Evolutionary conservation across 2,797 vertebrate species (phyloP), one percentile per base, ranked within the genome.

Genomic region (Cyclopterus lumpus): DNA sequence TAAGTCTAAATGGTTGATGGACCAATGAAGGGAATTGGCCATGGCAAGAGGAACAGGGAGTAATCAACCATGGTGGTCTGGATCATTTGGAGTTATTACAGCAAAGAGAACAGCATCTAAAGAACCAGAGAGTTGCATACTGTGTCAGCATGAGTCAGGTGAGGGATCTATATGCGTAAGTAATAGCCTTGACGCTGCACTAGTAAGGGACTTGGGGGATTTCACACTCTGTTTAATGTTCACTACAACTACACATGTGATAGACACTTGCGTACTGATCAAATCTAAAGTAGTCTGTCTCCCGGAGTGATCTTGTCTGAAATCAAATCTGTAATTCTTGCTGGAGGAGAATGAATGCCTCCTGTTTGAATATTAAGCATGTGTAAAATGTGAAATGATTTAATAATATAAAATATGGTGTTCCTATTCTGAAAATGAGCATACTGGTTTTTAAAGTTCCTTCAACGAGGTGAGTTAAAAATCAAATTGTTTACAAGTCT

Each of bases 1-100:
- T 76, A 60, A 72, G 65, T 84, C 73, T 71, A 79, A 77, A 78
- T 55, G 66, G 75, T 54, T 71, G 65, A 61, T 70, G 59, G 60
- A 77, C 42, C 24, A 38, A 70, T 48, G 59, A 85, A 67, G 71
- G 54, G 81, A 89, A 87, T 81, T 71, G 82, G 68, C 79, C 60
- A 72, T 81, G 82, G 84, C 76, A 79, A 88, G 86, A 87, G 58
- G 68, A 89, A 87, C 73, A 75, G 64, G 65, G 75, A 89, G 60
- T 61, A 91, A 91, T 88, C 84, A 85, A 81, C 73, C 85, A 80
- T 75, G 77, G 81, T 82, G 82, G 79, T 83, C 72, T 78, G 83
- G 77, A 89, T 89, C 86, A 88, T 92, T 93, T 88, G 77, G 54
- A 78, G 83, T 77, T 59, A 83, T 87, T 82, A 82, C 64, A 79